Conservation (phyloP, 2,888 invertebrate genomes). For the Candidula unifasciata region DNA sequence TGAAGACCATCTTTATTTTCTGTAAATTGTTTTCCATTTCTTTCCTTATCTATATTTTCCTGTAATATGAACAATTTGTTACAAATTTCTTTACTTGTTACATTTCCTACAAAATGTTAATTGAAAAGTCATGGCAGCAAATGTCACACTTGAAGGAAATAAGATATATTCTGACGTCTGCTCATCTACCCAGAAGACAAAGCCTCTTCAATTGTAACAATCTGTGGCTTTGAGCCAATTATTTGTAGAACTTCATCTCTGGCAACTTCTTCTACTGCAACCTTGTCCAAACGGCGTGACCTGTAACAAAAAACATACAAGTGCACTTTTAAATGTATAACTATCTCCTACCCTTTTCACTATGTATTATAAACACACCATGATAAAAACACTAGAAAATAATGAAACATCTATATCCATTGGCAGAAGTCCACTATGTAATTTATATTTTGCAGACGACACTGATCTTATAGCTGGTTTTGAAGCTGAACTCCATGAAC, state of each 20-base stretch:
- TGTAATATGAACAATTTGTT: background rate
- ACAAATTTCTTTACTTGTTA: background rate
- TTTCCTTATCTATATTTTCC: no score
- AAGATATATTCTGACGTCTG: background rate
- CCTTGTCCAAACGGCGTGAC: background rate
- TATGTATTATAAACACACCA: no score
- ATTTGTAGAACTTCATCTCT: conserved; percentile 17
- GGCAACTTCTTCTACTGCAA: background rate
- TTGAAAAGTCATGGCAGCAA: background rate
- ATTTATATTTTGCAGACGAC: no score
- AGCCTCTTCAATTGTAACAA: conserved; percentile 40
- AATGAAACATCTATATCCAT: no score
- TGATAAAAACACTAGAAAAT: no score
- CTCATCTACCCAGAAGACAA: background rate
- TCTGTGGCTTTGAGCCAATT: conserved; percentile 43
- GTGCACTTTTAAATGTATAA: no score
- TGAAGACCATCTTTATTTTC: no score
- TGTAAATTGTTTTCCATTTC: no score
- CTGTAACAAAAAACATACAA: background rate
- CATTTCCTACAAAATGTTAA: background rate
- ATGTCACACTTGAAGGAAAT: background rate
- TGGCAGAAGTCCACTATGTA: no score
- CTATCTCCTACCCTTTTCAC: no score
- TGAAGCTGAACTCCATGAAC: no score
- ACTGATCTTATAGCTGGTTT: no score